phyloP scores from a whole-genome alignment of 2,797 vertebrate genomes.

The Brachymystax lenok region DNA sequence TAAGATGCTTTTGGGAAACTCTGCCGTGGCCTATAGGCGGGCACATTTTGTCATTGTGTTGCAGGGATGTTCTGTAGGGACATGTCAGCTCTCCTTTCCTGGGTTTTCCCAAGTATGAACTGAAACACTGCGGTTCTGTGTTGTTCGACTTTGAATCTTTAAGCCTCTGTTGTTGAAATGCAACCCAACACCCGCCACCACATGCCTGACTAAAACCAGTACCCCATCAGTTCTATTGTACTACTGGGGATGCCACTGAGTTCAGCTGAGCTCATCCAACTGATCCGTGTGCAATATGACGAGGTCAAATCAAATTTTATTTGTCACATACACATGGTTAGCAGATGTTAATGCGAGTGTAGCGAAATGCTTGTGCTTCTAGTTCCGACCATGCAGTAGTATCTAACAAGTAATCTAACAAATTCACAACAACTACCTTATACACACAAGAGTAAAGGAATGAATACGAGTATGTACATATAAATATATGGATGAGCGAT shows the following conservation, averaged over 20 bases:
- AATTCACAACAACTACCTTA: too few relatives aligned
- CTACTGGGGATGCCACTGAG: constrained; percentile 9
- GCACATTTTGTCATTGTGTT: background rate
- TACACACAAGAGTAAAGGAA: too few relatives aligned
- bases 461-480: too few relatives aligned
- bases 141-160: background rate
- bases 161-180: background rate
- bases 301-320: background rate
- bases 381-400: too few relatives aligned
- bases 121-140: background rate
- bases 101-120: constrained; percentile 8
- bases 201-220: background rate
- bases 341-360: too few relatives aligned
- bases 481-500: too few relatives aligned
- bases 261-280: constrained; percentile 16
- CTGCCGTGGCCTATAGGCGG: constrained; percentile 2
- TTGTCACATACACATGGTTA: too few relatives aligned
- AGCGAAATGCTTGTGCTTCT: too few relatives aligned
- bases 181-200: background rate
- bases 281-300: constrained; percentile 13
- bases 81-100: constrained; percentile 22
- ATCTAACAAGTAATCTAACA: too few relatives aligned
- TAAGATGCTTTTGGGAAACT: too few relatives aligned
- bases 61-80: constrained; percentile 18
- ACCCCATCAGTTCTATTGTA: constrained; percentile 6